Evolutionary conservation across 2,113 vertebrate genomes (phyloP).

Genomic region (Cairina moschata): DNA sequence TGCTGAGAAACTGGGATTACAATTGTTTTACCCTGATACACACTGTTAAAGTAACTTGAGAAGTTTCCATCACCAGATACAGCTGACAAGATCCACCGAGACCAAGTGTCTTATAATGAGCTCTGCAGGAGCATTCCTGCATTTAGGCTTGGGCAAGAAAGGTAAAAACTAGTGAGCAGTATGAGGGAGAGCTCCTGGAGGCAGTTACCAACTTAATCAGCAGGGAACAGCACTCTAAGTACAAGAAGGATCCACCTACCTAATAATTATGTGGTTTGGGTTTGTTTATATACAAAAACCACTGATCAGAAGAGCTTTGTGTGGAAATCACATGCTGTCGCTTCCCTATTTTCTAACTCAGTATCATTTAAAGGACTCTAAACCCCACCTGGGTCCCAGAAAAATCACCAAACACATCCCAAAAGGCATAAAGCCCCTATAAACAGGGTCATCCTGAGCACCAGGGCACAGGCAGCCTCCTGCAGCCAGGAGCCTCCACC

Average conservation of each 20-base stretch:
- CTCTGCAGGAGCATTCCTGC: neutral
- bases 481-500: neutral
- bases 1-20: neutral
- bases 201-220: neutral
- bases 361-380: neutral
- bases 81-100: constrained; percentile 8
- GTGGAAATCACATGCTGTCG: neutral
- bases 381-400: neutral
- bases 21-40: neutral
- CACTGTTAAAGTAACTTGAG: constrained; percentile 1
- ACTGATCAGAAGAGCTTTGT: neutral
- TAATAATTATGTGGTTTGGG: neutral
- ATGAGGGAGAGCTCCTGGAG: neutral
- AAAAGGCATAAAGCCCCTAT: neutral
- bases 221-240: neutral
- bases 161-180: neutral
- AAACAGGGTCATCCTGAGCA: neutral
- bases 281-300: neutral
- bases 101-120: neutral
- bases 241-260: neutral
- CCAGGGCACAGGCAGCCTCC: neutral
- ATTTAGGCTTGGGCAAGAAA: neutral
- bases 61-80: constrained; percentile 8
- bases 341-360: neutral
- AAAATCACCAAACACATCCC: neutral